Conservation (phyloP, 2,888 invertebrate species). For the Troides helena region DNA sequence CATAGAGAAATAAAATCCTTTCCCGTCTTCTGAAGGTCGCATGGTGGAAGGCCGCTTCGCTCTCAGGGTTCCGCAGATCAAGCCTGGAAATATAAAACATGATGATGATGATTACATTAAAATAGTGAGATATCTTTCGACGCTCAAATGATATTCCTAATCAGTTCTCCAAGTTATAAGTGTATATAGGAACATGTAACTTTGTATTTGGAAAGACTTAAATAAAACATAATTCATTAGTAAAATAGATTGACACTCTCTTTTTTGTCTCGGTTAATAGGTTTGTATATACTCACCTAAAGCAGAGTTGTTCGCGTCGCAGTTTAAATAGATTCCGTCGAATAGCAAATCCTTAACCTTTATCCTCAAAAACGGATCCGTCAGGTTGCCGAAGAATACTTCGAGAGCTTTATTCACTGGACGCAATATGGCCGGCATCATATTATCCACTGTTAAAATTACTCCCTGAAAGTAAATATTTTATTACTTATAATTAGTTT, state of each 20-base stretch:
- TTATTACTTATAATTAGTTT: no score
- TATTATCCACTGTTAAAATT: conserved; percentile 59
- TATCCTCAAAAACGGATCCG: conserved; percentile 73
- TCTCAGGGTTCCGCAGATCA: conserved; percentile 65
- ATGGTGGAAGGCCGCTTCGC: conserved; percentile 67
- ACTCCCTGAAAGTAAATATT: conserved; percentile 57
- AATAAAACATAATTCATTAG: background rate
- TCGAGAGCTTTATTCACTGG: conserved; percentile 76
- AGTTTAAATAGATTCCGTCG: conserved; percentile 77
- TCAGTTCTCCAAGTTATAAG: no score
- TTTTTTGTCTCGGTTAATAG: background rate
- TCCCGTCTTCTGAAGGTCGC: conserved; percentile 58
- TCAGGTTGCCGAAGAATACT: conserved; percentile 72
- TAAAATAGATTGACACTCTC: background rate
- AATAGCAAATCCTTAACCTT: conserved; percentile 79
- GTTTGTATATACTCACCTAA: conserved; percentile 55
- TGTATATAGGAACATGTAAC: no score
- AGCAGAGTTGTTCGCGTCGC: conserved; percentile 64
- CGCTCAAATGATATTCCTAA: no score
- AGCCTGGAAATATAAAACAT: conserved; percentile 44
- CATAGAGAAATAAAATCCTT: conserved; percentile 79
- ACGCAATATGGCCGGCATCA: conserved; percentile 65
- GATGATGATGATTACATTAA: no score
- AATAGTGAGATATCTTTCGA: no score
- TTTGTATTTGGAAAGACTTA: background rate